Base-by-base conservation (phyloP, 2,113 vertebrate genomes). In the Calidris pugnax region DNA sequence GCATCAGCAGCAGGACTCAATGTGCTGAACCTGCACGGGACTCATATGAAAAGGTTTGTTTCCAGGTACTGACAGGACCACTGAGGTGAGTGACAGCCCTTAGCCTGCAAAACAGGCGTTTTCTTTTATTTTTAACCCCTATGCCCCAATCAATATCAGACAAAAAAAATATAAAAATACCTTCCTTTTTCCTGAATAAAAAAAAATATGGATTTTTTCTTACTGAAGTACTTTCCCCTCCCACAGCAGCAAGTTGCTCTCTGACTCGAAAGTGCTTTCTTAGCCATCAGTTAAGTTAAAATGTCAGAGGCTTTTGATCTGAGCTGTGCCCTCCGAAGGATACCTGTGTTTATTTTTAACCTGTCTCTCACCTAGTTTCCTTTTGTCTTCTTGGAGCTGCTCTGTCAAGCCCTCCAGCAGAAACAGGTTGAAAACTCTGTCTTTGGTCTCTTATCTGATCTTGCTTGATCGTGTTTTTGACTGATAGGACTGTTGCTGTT, bases 291-390 rank as follows among this genome's bases (percentile, higher is more conserved):
- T 90, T 72, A 35, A 80, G 41, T 71, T 63, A 71, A 94, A 93
- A 90, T 33, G 80, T 56, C 77, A 87, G 66, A 78, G 76, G n/a
- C 18, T 90, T 84, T 79, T 89, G 83, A 37, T 67, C 33, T 2
- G 10, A 48, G 87, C 81, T n/a, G 64, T 76, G 79, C 24, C 33
- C 51, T 68, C 73, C 0, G 0, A 91, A 90, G 56, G 33, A 86
- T 47, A 57, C 73, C 64, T 45, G 32, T 20, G 35, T 67, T 94
- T 92, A 80, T 85, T 96, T 96, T 94, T 86, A 84, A 85, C 43
- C 43, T 21, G 21, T 57, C 73, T 83, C 67, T 92, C 2, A 0
- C 60, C 51, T 93, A 0, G 0, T 67, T 73, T 77, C 35, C 68
- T 48, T 83, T 84, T 56, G 33, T 63, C 19, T 73, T 63, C 26